These are phyloP conservation scores for Periplaneta americana DNA, from an alignment of 1,140 invertebrate species.

Conservation along the genomic window DNA sequence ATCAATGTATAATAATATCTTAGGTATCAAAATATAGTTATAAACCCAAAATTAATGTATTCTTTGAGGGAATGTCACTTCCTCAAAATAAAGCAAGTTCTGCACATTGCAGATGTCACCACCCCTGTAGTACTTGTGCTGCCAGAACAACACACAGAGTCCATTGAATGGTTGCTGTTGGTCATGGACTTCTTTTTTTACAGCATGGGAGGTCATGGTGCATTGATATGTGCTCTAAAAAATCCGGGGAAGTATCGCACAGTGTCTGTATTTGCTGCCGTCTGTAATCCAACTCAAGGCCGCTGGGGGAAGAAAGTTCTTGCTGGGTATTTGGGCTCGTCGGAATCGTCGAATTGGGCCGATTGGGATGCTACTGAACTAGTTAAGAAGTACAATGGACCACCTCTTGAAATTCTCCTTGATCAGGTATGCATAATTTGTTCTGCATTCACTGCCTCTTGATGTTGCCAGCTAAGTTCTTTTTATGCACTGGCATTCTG, in stretches of 20 bases:
- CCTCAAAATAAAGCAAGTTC: neutral
- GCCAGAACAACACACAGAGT: neutral
- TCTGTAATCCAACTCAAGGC: conserved; percentile 80
- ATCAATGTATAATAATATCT: neutral
- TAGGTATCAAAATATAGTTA: neutral
- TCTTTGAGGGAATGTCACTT: too few relatives aligned
- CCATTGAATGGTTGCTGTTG: neutral
- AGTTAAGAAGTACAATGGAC: conserved; percentile 78
- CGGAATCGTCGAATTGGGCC: conserved; percentile 43
- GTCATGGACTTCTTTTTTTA: neutral
- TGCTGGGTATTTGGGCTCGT: conserved; percentile 74
- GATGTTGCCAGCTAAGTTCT: too few relatives aligned
- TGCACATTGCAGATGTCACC: neutral
- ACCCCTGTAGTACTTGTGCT: neutral
- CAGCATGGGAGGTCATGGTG: conserved; percentile 97
- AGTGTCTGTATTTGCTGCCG: conserved; percentile 96
- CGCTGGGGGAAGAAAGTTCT: conserved; percentile 90
- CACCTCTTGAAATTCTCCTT: conserved; percentile 75
- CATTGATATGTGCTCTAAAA: conserved; percentile 84
- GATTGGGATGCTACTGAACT: conserved; percentile 85
- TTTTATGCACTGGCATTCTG: too few relatives aligned
- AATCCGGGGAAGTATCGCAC: conserved; percentile 86
- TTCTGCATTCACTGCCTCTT: too few relatives aligned
- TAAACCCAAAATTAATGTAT: neutral
- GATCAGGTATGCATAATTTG: too few relatives aligned